Evolutionary conservation across 2,888 invertebrate genomes (phyloP).

Genomic region (Drosophila putrida): DNA sequence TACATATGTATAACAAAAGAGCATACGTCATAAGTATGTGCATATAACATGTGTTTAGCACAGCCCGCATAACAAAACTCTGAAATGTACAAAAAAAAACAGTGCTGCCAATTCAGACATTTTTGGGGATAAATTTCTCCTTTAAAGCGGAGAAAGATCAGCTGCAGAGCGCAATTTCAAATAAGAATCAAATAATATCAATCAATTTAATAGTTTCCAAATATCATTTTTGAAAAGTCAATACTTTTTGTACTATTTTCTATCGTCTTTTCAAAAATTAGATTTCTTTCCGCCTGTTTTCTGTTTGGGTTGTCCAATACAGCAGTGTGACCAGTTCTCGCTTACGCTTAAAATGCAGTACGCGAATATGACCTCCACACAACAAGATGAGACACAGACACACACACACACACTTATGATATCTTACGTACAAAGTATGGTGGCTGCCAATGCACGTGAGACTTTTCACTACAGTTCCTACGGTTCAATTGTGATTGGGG

Average conservation of each 20-base stretch:
- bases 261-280: no score
- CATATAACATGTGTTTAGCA: constrained; percentile 39
- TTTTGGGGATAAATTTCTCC: no score
- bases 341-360: constrained; percentile 46
- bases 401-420: constrained; percentile 13
- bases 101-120: no score
- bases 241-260: no score
- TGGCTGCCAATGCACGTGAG: constrained; percentile 69
- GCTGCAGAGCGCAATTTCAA: no score
- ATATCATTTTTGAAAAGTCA: no score
- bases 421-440: constrained; percentile 27
- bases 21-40: neutral
- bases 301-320: no score
- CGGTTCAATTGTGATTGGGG: constrained; percentile 13
- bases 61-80: constrained; percentile 29
- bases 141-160: no score
- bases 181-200: no score
- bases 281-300: no score
- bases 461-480: constrained; percentile 62
- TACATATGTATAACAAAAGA: constrained; percentile 17
- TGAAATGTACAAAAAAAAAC: constrained; percentile 4
- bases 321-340: constrained; percentile 38
- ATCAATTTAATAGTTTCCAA: no score
- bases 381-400: constrained; percentile 31
- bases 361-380: constrained; percentile 69